Percentiles rank a stretch among this genome's conserved stretches.
Evolutionary conservation across 1,140 invertebrate genomes (phyloP).

Genomic region (Zeugodacus cucurbitae): DNA sequence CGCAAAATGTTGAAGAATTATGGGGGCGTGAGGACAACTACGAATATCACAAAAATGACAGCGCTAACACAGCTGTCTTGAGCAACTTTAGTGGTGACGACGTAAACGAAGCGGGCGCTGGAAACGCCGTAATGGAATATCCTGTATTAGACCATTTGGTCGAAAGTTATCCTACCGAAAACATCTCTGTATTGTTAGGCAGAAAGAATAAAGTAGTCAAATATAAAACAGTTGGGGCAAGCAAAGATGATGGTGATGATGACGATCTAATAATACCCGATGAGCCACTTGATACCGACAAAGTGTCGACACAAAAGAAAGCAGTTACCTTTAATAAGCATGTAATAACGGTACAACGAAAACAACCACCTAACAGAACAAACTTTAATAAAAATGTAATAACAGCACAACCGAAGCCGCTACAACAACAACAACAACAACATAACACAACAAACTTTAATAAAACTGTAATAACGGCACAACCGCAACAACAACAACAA

Average conservation of each 20-base stretch:
- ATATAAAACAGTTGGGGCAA: background rate
- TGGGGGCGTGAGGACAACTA: too few relatives aligned
- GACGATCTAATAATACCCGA: background rate
- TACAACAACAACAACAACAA: too few relatives aligned
- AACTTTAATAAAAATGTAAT: too few relatives aligned
- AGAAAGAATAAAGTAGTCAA: background rate
- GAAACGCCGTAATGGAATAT: too few relatives aligned
- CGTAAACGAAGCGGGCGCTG: too few relatives aligned
- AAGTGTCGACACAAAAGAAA: too few relatives aligned
- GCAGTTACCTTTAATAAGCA: too few relatives aligned
- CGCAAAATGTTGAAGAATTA: too few relatives aligned
- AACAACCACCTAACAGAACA: too few relatives aligned
- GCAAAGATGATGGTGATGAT: background rate
- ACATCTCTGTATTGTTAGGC: background rate
- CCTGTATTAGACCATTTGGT: background rate
- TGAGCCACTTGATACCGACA: background rate
- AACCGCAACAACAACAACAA: background rate
- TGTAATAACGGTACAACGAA: background rate
- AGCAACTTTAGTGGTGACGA: too few relatives aligned
- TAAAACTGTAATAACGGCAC: background rate
- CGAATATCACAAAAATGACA: too few relatives aligned
- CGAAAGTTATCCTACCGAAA: background rate
- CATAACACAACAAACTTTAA: background rate
- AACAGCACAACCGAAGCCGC: background rate
- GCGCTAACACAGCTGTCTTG: too few relatives aligned